A percentile compares a stretch with the other conserved stretches of the same genome.
Evolutionary conservation across 2,888 invertebrate species (phyloP).

Genomic region (Papilio elwesi): DNA sequence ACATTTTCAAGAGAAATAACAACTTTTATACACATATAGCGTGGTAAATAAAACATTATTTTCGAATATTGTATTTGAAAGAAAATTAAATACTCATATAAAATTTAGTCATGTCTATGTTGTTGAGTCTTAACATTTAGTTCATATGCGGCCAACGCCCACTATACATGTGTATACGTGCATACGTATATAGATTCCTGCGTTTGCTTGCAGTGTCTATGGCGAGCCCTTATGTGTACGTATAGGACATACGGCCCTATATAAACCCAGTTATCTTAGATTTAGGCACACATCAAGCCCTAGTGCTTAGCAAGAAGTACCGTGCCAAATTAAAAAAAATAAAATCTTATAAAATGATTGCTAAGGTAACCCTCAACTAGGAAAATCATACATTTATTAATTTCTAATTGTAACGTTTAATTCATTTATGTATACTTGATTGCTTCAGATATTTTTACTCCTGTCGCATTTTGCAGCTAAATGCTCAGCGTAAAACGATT

Average conservation of each 20-base stretch:
- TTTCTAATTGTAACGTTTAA: background rate
- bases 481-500: too few relatives aligned
- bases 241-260: conserved; percentile 76
- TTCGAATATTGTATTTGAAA: too few relatives aligned
- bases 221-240: conserved; percentile 63
- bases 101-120: conserved; percentile 51
- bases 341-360: conserved; percentile 73
- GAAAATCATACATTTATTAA: background rate
- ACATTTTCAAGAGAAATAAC: too few relatives aligned
- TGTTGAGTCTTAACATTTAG: conserved; percentile 55
- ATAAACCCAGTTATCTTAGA: conserved; percentile 75
- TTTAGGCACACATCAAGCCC: conserved; percentile 78
- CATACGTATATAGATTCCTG: conserved; percentile 60
- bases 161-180: conserved; percentile 54
- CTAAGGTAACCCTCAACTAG: conserved; percentile 67
- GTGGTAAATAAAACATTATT: too few relatives aligned
- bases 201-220: conserved; percentile 55
- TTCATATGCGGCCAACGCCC: conserved; percentile 70
- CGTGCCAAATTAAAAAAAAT: conserved; percentile 60
- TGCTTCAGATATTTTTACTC: background rate
- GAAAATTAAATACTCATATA: too few relatives aligned
- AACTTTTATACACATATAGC: too few relatives aligned
- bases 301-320: conserved; percentile 71
- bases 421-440: background rate
- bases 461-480: too few relatives aligned